Evolutionary conservation across 2,797 vertebrate species (phyloP), one percentile per base, ranked within the genome.

Genomic region (Amphiprion clarkii): DNA sequence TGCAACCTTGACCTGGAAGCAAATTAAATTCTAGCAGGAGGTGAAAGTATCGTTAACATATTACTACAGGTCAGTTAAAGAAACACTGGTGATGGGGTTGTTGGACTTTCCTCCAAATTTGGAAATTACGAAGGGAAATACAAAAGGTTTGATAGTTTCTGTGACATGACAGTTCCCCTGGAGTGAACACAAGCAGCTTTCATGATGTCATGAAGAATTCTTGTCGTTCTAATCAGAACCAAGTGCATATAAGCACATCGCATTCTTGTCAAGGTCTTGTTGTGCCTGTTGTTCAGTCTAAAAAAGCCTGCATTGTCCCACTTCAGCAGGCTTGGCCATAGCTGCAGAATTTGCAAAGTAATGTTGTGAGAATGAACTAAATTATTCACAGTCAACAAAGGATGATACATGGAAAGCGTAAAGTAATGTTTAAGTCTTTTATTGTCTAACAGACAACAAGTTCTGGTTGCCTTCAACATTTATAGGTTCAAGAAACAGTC

Each of bases 371-470:
- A 31, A 0, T 27, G 31, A 70, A 59, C n/a, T 27, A n/a, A 78
- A 23, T 21, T 16, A 29, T 36, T 39, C 1, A 44, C 19, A 65
- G 44, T 46, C 42, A n/a, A 56, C 23, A 65, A 49, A 3, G 1
- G 4, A 16, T 14, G n/a, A 73, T n/a, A 7, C 4, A 36, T 3
- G 14, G 8, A 75, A 33, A 48, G 49, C 40, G 17, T 33, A 49
- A 76, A 63, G 56, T 19, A 1, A 3, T 25, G 52, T 72, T 84
- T 57, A 71, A 76, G 83, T 71, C 64, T 83, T 94, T 95, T 92
- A 94, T 94, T 94, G 91, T 93, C 92, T 58, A 81, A 87, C 31
- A 87, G 87, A 93, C 92, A 29, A 56, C 92, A 29, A 56, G 27
- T 19, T 6, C 77, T 68, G 71, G 56, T 74, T 84, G 89, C 76